phyloP scores from a whole-genome alignment of 2,888 invertebrate species.

The Bembecia ichneumoniformis region DNA sequence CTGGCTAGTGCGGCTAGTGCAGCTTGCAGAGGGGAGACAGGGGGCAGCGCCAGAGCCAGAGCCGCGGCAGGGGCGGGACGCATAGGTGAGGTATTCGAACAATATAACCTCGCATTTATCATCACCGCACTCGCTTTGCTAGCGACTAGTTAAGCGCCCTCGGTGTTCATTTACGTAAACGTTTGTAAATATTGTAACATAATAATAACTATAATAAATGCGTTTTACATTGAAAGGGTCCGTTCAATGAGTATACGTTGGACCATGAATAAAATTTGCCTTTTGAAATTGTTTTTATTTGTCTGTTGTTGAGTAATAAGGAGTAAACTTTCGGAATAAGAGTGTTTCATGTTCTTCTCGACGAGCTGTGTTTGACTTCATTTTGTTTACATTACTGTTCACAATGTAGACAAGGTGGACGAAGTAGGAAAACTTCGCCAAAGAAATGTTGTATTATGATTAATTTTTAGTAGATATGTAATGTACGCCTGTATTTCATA shows the following conservation, averaged over 20 bases:
- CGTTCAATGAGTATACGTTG: conserved; percentile 70
- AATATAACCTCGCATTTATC: conserved; percentile 32
- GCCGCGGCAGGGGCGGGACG: conserved; percentile 36
- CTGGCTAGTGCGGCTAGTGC: conserved; percentile 71
- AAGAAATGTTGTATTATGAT: neutral
- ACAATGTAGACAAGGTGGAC: neutral
- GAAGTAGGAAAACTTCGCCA: neutral
- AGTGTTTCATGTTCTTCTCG: neutral
- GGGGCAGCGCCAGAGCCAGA: conserved; percentile 45
- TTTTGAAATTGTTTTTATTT: conserved; percentile 42
- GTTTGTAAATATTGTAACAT: conserved; percentile 69
- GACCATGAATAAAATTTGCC: conserved; percentile 71
- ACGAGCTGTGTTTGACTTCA: neutral
- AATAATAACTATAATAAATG: conserved; percentile 51
- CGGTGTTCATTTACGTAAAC: conserved; percentile 52
- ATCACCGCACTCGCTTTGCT: conserved; percentile 46
- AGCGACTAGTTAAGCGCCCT: conserved; percentile 52
- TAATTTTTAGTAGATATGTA: neutral
- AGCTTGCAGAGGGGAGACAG: conserved; percentile 53
- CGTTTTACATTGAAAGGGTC: conserved; percentile 69
- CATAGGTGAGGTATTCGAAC: conserved; percentile 22
- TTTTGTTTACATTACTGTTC: neutral
- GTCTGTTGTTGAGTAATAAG: neutral
- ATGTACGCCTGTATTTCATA: neutral
- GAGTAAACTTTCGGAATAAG: neutral